Percentiles rank a stretch among this genome's conserved stretches.
phyloP scores from a whole-genome alignment of 53 echinoderm and acorn worm species.

The Zoroaster sp. region DNA sequence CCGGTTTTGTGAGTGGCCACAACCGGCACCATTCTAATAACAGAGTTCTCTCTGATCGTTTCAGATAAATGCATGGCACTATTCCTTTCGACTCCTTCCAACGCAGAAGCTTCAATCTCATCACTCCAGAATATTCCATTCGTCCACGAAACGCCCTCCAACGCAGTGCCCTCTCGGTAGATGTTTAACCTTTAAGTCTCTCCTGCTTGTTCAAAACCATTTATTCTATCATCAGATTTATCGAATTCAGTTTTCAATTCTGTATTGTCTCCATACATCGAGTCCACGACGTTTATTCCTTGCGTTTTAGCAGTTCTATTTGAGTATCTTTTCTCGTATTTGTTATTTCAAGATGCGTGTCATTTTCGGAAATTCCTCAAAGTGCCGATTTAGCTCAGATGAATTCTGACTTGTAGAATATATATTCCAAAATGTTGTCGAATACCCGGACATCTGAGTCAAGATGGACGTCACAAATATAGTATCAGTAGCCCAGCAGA shows the following conservation, averaged over 20 bases:
- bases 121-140: slow-evolving; percentile 54
- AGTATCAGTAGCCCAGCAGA: neutral
- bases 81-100: neutral
- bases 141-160: neutral
- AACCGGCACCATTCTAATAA: slow-evolving; percentile 56
- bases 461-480: neutral
- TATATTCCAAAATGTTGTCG: neutral
- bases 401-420: neutral
- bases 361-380: neutral
- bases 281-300: neutral
- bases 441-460: neutral
- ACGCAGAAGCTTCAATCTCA: slow-evolving; percentile 1
- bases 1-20: slow-evolving; percentile 66
- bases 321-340: too few relatives aligned
- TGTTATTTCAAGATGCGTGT: neutral
- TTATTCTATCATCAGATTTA: too few relatives aligned
- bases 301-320: too few relatives aligned
- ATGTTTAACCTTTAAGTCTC: too few relatives aligned
- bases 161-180: too few relatives aligned
- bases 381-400: neutral
- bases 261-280: neutral
- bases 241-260: too few relatives aligned
- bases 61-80: neutral
- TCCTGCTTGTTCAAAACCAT: neutral
- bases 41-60: neutral